phyloP scores from a whole-genome alignment of 2,888 invertebrate species.

The Alentia gelatinosa region DNA sequence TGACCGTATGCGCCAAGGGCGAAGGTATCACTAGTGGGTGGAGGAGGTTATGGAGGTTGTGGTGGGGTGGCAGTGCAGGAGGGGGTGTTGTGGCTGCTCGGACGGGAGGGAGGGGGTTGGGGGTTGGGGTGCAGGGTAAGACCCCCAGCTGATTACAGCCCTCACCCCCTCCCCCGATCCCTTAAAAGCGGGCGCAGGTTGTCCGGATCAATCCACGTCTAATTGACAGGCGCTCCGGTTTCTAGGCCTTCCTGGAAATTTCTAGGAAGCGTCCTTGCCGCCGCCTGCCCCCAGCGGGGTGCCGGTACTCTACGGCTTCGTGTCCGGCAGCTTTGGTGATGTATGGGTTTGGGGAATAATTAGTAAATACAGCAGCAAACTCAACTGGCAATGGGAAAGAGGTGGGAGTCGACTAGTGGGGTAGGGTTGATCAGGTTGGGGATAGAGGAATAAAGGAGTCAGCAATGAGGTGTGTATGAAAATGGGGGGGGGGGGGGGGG shows the following conservation, averaged over 20 bases:
- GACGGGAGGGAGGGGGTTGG: not conserved
- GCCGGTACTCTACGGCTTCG: not conserved
- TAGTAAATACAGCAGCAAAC: conserved; percentile 16
- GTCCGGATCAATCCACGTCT: conserved; percentile 29
- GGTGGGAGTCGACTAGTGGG: too few species aligned
- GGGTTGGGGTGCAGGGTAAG: not conserved
- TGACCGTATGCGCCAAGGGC: conserved; percentile 11
- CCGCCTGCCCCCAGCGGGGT: not conserved
- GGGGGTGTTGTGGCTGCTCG: not conserved
- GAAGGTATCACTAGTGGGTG: not conserved
- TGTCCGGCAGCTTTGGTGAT: not conserved
- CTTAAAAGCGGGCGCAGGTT: conserved; percentile 8
- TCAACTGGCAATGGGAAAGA: not conserved
- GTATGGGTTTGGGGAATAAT: conserved; percentile 33
- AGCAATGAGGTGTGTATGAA: not conserved
- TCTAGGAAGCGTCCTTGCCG: conserved; percentile 25
- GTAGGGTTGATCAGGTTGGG: not conserved
- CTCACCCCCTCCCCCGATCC: conserved; percentile 18
- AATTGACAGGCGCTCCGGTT: conserved; percentile 41
- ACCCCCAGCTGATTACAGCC: conserved; percentile 39
- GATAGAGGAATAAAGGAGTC: not conserved
- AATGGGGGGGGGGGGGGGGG: not conserved
- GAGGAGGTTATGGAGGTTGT: not conserved
- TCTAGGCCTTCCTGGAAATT: conserved; percentile 46
- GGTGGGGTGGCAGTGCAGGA: not conserved